phyloP scores from a whole-genome alignment of 2,888 invertebrate genomes.

The Tromatobia lineatoria region DNA sequence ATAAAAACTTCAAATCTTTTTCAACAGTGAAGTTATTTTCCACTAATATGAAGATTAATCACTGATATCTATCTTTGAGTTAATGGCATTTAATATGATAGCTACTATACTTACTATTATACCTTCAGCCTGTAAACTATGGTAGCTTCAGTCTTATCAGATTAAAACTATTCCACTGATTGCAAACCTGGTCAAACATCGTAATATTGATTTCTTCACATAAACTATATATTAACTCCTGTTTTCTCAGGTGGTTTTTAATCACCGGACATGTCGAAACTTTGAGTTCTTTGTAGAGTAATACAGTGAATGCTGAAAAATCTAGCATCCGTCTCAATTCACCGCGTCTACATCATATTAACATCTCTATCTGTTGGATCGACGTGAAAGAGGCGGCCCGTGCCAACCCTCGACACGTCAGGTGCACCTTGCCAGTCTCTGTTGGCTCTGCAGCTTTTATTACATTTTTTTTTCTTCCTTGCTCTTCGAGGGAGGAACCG shows the following conservation, averaged over 20 bases:
- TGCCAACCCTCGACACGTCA: constrained; percentile 75
- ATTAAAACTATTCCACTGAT: neutral
- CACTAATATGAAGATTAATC: too few relatives aligned
- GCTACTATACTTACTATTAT: constrained; percentile 53
- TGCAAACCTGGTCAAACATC: neutral
- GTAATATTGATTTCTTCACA: neutral
- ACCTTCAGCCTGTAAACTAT: constrained; percentile 22
- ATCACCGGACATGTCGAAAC: constrained; percentile 12
- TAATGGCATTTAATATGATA: too few relatives aligned
- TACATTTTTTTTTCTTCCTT: constrained; percentile 31
- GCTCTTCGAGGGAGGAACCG: constrained; percentile 31
- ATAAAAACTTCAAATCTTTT: too few relatives aligned
- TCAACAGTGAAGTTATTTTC: too few relatives aligned
- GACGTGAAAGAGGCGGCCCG: constrained; percentile 72
- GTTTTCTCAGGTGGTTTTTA: neutral
- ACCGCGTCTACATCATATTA: constrained; percentile 76
- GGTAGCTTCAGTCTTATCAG: neutral
- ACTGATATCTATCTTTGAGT: too few relatives aligned
- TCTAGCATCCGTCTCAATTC: constrained; percentile 74
- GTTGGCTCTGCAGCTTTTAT: constrained; percentile 45
- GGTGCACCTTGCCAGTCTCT: constrained; percentile 74
- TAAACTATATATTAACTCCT: neutral
- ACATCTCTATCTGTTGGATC: constrained; percentile 77
- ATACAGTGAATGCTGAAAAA: neutral
- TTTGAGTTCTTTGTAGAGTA: neutral